These are phyloP conservation scores for Phorcus lineatus DNA, from an alignment of 2,888 invertebrate species.

Conservation along the genomic window DNA sequence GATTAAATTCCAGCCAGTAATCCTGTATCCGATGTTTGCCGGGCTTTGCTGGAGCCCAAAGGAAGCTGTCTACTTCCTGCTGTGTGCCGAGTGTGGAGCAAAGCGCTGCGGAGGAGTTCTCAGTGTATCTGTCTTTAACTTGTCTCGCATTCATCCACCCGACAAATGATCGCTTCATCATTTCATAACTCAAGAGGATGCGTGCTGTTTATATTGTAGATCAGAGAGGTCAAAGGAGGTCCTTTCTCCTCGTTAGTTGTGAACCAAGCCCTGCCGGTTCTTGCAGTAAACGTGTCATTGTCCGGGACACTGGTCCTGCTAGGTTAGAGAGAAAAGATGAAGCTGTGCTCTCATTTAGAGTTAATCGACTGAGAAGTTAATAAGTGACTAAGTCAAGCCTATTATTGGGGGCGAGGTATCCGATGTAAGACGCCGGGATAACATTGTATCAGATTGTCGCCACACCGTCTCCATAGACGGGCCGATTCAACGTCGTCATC, in stretches of 20 bases:
- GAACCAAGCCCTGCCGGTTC: background rate
- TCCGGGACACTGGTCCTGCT: background rate
- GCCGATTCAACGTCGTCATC: background rate
- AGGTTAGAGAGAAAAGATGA: background rate
- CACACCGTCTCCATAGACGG: background rate
- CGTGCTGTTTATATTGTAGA: background rate
- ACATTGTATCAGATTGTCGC: background rate
- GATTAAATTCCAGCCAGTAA: constrained; percentile 11
- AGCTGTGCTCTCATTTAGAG: background rate
- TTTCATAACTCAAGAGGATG: background rate
- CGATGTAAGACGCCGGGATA: background rate
- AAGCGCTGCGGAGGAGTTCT: background rate
- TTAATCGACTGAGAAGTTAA: constrained; percentile 8
- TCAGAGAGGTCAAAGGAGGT: background rate
- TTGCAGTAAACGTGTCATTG: background rate
- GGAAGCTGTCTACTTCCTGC: background rate
- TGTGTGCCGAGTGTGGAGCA: background rate
- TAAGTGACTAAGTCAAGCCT: constrained; percentile 6
- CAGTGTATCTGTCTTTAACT: background rate
- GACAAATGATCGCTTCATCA: constrained; percentile 16
- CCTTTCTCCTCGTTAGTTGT: background rate
- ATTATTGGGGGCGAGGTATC: background rate
- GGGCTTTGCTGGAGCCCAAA: background rate
- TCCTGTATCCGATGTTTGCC: constrained; percentile 16
- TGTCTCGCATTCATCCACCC: background rate